Percentiles rank a stretch among this genome's conserved stretches.
These are phyloP conservation scores for Leiothrix lutea DNA, from an alignment of 2,113 vertebrate genomes.

Conservation along the genomic window DNA sequence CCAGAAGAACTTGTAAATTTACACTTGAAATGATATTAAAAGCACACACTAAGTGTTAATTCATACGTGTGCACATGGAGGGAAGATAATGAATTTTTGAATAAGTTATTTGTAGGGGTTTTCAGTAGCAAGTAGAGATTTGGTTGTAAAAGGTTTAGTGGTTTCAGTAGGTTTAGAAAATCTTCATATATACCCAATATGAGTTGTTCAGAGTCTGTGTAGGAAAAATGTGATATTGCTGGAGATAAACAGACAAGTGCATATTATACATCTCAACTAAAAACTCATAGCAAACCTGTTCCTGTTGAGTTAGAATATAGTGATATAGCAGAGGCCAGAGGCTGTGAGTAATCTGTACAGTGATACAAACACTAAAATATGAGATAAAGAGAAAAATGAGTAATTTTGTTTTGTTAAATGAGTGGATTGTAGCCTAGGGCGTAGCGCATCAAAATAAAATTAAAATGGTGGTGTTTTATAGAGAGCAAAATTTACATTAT, in stretches of 20 bases:
- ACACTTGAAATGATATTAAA: not conserved
- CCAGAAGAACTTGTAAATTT: not conserved
- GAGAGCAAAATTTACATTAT: not conserved
- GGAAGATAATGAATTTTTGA: not conserved
- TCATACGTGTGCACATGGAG: not conserved
- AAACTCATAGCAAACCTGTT: not conserved
- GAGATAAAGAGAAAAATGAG: not conserved
- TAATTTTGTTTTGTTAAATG: not conserved
- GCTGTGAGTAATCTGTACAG: not conserved
- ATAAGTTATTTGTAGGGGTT: not conserved
- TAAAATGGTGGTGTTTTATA: accelerated
- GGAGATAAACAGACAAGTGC: not conserved
- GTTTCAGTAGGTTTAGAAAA: not conserved
- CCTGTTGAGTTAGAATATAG: not conserved
- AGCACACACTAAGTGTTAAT: not conserved
- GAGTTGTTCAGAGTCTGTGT: not conserved
- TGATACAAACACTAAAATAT: not conserved
- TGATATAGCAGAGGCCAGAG: not conserved
- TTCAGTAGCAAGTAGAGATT: not conserved
- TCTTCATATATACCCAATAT: not conserved
- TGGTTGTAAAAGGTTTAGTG: not conserved
- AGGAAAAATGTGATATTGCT: not conserved
- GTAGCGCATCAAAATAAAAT: not conserved
- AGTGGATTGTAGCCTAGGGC: not conserved
- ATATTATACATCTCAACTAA: not conserved